Conservation (phyloP, 1,140 invertebrate species). For the Drosophila navojoa region DNA sequence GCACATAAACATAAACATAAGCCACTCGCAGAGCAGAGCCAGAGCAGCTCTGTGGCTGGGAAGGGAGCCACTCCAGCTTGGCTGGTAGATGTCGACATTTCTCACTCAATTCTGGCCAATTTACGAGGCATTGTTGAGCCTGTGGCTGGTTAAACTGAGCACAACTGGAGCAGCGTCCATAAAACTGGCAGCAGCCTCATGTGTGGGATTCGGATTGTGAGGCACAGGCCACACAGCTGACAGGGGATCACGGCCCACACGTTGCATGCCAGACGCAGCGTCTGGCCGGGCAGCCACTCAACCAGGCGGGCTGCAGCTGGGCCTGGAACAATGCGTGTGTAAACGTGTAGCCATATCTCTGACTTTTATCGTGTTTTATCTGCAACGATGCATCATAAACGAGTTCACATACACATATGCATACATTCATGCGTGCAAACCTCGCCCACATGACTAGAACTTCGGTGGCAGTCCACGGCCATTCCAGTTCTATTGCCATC, state of each 20-base stretch:
- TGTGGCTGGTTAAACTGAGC: conserved; percentile 23
- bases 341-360: conserved; percentile 30
- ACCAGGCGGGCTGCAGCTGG: conserved; percentile 16
- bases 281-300: conserved; percentile 16
- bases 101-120: conserved; percentile 71
- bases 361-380: conserved; percentile 74
- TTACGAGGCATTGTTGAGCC: conserved; percentile 63
- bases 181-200: conserved; percentile 53
- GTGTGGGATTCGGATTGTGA: conserved; percentile 61
- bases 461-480: background rate
- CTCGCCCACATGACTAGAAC: conserved; percentile 13
- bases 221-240: conserved; percentile 21
- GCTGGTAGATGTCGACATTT: conserved; percentile 40
- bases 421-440: conserved; percentile 14
- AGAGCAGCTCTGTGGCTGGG: background rate
- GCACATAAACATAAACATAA: conserved; percentile 3
- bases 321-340: conserved; percentile 31
- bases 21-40: background rate
- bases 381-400: conserved; percentile 71
- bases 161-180: conserved; percentile 27
- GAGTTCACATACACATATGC: conserved; percentile 33
- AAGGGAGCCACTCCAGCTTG: background rate
- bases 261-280: conserved; percentile 27
- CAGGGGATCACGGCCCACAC: conserved; percentile 43
- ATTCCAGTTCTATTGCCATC: conserved; percentile 26